Evolutionary conservation across 2,113 vertebrate genomes (phyloP), one percentile per base, ranked within the genome.

Genomic region (Anas platyrhynchos): DNA sequence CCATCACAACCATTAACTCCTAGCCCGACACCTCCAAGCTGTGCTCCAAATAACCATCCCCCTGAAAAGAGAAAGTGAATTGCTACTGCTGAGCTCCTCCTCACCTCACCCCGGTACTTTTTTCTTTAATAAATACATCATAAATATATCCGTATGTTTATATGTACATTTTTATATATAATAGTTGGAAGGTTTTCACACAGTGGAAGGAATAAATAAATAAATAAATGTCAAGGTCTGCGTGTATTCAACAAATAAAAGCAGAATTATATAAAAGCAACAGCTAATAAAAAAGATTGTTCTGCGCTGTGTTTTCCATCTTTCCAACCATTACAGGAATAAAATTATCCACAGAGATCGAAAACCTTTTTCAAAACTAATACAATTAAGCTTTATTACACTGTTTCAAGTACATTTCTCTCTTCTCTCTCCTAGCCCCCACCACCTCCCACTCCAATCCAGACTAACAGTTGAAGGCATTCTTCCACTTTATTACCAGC

Each of bases 361-460:
- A 95, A 97, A 97, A 91, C 95, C 96, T 96, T 98, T 97, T 97
- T 94, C 94, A 96, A 96, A 98, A 97, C 93, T 94, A 97, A 97
- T 95, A 97, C 95, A 98, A 97, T 97, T 98, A 98, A 96, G 97
- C 93, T 96, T 97, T 92, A 98, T 91, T 97, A 97, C 89, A 71
- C 71, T 84, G 83, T 96, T 96, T 97, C 97, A 84, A 97, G 96
- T 91, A 96, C 89, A 95, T 96, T 93, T 82, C 93, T 97, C 85
- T 94, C 84, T 44, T 94, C 81, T 95, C 90, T 92, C 58, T 82
- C 38, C 46, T 43, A 95, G 73, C 86, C 91, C 85, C 72, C 63
- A 55, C 88, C 89, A 73, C 73, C 89, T 94, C 79, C 91, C 46
- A 58, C 83, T 93, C 89, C 86, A 85, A 95, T 91, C 65, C 80